Percentiles rank a stretch among this genome's conserved stretches.
Evolutionary conservation across 2,113 vertebrate species (phyloP).

Genomic region (Cichladusa arquata): DNA sequence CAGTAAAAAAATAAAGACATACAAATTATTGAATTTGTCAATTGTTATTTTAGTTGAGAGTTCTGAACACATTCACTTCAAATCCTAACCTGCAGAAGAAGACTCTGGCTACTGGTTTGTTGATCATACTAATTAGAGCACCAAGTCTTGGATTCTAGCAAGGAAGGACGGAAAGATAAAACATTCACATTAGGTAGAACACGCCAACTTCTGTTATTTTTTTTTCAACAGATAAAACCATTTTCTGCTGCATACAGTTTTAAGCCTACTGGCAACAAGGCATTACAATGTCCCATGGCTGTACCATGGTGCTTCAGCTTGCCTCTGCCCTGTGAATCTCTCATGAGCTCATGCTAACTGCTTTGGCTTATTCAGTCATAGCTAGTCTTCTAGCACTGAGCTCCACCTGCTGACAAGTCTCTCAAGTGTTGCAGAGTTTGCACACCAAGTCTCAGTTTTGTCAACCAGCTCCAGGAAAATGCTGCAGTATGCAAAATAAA

Average conservation of each 20-base stretch:
- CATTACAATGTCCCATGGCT: background rate
- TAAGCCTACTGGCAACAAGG: background rate
- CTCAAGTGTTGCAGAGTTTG: background rate
- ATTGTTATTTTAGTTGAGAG: background rate
- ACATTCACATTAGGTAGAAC: background rate
- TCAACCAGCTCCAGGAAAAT: background rate
- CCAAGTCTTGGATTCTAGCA: background rate
- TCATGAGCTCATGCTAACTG: background rate
- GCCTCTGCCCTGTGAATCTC: background rate
- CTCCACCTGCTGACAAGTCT: slow-evolving; percentile 69
- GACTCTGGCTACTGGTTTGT: background rate
- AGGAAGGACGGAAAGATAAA: background rate
- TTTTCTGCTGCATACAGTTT: background rate
- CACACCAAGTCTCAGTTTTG: background rate
- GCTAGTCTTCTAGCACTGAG: slow-evolving; percentile 49
- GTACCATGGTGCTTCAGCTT: background rate
- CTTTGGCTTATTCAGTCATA: background rate
- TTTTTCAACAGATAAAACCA: background rate
- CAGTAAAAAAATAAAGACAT: background rate
- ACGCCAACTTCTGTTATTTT: background rate
- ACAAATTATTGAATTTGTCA: background rate
- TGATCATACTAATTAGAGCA: background rate
- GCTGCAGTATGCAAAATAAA: background rate
- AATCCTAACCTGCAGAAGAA: background rate
- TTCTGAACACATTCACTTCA: background rate